These are phyloP conservation scores for Corynorhinus townsendii DNA, from an alignment of 2,113 vertebrate genomes.

Conservation along the genomic window DNA sequence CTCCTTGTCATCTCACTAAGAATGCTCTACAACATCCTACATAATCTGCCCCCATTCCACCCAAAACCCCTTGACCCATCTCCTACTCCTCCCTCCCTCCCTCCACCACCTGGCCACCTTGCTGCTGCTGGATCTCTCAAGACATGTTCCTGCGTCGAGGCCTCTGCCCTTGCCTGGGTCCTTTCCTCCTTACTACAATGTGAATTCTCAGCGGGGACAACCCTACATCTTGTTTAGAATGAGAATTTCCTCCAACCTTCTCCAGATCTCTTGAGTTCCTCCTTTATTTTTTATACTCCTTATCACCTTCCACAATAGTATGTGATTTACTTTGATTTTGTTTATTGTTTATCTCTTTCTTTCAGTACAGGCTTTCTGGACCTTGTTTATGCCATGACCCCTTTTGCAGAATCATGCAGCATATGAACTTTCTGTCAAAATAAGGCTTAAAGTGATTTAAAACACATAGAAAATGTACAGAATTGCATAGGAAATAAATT, in stretches of 20 bases:
- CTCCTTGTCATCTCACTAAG: neutral
- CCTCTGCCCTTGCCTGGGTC: too few relatives aligned
- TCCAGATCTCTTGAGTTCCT: neutral
- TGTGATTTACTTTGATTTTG: neutral
- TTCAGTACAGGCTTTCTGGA: neutral
- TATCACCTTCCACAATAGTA: neutral
- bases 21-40: neutral
- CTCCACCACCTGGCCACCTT: too few relatives aligned
- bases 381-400: neutral
- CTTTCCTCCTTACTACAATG: neutral
- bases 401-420: neutral
- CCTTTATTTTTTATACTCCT: neutral
- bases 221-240: neutral
- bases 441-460: neutral
- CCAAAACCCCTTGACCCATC: neutral
- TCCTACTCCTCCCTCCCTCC: neutral
- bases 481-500: neutral
- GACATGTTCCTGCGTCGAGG: neutral
- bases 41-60: neutral
- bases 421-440: neutral
- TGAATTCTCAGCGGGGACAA: neutral
- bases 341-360: neutral
- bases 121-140: neutral
- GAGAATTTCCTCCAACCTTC: neutral
- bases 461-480: neutral